phyloP scores from a whole-genome alignment of 2,113 vertebrate genomes.

The Aphelocoma coerulescens region DNA sequence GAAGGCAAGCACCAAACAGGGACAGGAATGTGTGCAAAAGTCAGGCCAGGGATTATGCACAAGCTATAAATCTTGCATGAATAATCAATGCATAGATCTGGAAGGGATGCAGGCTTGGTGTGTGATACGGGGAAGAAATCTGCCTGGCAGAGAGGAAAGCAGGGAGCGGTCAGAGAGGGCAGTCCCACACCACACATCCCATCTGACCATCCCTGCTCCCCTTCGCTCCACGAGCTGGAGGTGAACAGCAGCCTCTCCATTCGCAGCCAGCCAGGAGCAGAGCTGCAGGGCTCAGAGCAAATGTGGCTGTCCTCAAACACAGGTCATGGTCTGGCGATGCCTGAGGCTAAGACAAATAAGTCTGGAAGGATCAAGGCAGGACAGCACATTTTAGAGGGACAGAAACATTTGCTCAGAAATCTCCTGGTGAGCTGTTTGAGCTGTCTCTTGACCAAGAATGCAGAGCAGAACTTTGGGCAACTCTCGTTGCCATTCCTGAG shows the following conservation, averaged over 20 bases:
- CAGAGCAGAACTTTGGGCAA: background rate
- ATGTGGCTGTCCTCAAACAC: slow-evolving; percentile 29
- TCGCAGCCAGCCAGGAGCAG: background rate
- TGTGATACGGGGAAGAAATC: background rate
- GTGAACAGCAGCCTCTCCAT: background rate
- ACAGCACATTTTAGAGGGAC: background rate
- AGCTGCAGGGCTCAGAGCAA: background rate
- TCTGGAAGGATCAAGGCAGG: background rate
- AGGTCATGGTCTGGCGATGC: background rate
- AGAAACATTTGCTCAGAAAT: background rate
- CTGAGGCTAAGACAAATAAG: background rate
- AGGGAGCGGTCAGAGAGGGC: background rate
- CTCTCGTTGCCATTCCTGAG: background rate
- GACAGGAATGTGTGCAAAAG: background rate
- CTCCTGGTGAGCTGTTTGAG: background rate
- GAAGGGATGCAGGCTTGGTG: background rate
- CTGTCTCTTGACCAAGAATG: background rate
- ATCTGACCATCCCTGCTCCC: background rate
- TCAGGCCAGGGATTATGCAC: background rate
- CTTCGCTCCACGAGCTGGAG: background rate
- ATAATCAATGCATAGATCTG: background rate
- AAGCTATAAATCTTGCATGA: background rate
- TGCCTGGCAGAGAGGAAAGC: background rate
- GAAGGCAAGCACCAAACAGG: background rate
- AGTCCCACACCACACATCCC: background rate